These are phyloP conservation scores for Lepidurus couesii DNA, from an alignment of 1,140 invertebrate genomes.

Conservation along the genomic window DNA sequence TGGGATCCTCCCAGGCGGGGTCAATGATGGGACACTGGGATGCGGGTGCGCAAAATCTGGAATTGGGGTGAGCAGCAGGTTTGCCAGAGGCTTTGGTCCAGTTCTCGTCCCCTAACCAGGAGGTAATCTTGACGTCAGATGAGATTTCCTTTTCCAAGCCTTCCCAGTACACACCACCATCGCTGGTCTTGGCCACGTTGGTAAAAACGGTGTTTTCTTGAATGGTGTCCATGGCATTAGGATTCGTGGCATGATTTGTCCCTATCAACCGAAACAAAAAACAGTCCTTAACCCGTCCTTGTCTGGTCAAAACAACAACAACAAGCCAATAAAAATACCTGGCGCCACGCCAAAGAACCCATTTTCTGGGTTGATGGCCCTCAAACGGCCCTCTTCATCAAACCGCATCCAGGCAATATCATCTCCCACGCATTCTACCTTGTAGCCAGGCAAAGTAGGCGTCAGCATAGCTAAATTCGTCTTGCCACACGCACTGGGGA, in stretches of 20 bases:
- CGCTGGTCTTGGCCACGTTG: constrained; percentile 90
- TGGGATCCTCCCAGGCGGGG: constrained; percentile 70
- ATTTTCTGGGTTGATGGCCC: constrained; percentile 98
- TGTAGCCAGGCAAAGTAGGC: constrained; percentile 68
- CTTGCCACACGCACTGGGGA: constrained; percentile 97
- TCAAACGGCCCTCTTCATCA: constrained; percentile 76
- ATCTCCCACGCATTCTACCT: constrained; percentile 81
- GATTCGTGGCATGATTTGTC: constrained; percentile 86
- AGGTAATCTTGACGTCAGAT: constrained; percentile 59
- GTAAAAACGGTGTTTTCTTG: constrained; percentile 94
- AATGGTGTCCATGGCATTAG: constrained; percentile 93
- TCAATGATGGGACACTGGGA: constrained; percentile 92
- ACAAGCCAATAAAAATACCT: constrained; percentile 50
- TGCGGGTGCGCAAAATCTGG: constrained; percentile 91
- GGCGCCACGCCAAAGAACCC: constrained; percentile 99
- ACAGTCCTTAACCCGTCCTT: neutral
- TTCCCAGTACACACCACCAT: constrained; percentile 97
- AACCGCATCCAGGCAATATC: constrained; percentile 98
- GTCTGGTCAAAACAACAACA: neutral
- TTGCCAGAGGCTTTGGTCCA: constrained; percentile 64
- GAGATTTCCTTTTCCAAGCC: constrained; percentile 80
- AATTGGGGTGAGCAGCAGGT: constrained; percentile 91
- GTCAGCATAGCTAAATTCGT: constrained; percentile 98
- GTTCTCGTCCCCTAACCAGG: constrained; percentile 68
- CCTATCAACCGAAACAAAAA: constrained; percentile 45